phyloP scores from a whole-genome alignment of 2,113 vertebrate genomes.

The Silurus glanis region DNA sequence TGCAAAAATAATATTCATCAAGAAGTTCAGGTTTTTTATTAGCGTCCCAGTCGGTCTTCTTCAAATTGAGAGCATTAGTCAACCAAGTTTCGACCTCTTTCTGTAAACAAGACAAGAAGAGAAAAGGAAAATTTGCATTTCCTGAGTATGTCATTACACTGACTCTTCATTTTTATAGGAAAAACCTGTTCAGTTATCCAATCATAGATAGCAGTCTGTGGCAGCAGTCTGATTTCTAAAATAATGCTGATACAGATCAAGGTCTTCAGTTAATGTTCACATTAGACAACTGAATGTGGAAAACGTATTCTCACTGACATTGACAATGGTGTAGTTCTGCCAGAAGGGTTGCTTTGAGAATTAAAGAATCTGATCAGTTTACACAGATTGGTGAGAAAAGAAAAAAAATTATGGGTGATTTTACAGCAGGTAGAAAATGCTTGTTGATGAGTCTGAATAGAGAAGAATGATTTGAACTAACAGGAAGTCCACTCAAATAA shows the following conservation, averaged over 20 bases:
- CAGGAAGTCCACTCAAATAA: background rate
- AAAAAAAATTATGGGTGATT: background rate
- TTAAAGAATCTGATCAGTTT: background rate
- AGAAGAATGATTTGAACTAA: background rate
- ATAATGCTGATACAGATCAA: background rate
- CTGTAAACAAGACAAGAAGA: conserved; percentile 45
- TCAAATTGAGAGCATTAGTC: conserved; percentile 71
- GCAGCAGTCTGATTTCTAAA: background rate
- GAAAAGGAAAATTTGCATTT: background rate
- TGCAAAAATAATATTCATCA: conserved; percentile 75
- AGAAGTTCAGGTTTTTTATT: conserved; percentile 71
- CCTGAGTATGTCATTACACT: background rate
- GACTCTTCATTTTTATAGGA: background rate
- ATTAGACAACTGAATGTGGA: background rate
- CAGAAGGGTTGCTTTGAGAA: background rate
- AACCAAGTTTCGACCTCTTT: conserved; percentile 65
- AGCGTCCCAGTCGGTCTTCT: conserved; percentile 75
- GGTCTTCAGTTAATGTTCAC: background rate
- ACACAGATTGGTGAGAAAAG: background rate
- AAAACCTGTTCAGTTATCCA: too few species aligned
- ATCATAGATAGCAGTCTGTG: background rate
- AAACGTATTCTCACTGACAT: background rate
- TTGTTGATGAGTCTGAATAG: background rate
- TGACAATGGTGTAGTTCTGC: background rate
- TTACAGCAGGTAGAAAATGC: background rate